These are phyloP conservation scores for Brachylomia viminalis DNA, from an alignment of 2,888 invertebrate genomes.

Conservation along the genomic window DNA sequence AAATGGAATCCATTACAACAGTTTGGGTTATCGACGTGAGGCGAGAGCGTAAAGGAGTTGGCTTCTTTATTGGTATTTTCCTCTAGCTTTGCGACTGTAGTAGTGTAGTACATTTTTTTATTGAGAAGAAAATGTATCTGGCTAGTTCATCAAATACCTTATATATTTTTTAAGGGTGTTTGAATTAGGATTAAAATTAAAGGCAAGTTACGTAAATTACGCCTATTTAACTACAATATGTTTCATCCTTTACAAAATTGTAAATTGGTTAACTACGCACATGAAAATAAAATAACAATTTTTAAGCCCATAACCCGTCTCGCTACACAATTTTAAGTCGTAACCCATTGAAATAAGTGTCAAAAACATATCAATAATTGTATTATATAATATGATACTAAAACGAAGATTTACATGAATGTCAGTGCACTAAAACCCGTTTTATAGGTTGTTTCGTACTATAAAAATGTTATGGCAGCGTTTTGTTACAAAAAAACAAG, in stretches of 20 bases:
- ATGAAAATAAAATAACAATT: conserved; percentile 39
- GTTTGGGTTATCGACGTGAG: conserved; percentile 67
- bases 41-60: conserved; percentile 59
- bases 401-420: conserved; percentile 76
- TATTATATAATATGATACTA: conserved; percentile 68
- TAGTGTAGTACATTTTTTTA: conserved; percentile 8
- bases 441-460: conserved; percentile 82
- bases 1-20: conserved; percentile 77
- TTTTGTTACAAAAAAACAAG: conserved; percentile 81
- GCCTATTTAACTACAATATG: background rate
- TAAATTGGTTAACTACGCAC: conserved; percentile 38
- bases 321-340: conserved; percentile 36
- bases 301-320: conserved; percentile 12
- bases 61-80: conserved; percentile 35
- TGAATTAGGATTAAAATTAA: background rate
- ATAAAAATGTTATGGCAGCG: conserved; percentile 86
- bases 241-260: conserved; percentile 10
- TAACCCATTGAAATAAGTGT: conserved; percentile 44
- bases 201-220: background rate
- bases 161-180: background rate
- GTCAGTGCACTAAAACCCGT: conserved; percentile 76
- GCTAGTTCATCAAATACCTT: background rate
- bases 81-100: conserved; percentile 8
- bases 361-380: conserved; percentile 46
- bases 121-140: background rate